Base-by-base conservation (phyloP, 2,888 invertebrate species). In the Phyllotreta striolata region DNA sequence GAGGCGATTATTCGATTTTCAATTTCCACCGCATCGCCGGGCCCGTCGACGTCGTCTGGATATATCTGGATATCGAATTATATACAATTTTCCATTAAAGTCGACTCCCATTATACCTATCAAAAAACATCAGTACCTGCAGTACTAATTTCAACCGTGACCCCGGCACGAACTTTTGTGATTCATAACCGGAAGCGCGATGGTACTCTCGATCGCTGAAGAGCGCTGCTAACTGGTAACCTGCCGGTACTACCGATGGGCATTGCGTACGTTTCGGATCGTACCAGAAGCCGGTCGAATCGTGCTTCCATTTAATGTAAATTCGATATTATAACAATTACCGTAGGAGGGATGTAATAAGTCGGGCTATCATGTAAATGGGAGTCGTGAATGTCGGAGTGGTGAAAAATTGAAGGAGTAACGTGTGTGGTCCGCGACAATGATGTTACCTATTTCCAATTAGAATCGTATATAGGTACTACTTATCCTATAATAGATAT, bases 301-400 rank as follows among this genome's bases (percentile, higher is more conserved):
- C 74, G 73, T 73, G 73, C 71, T 47, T 68, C 70, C 70, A 70
- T 73, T 75, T 73, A 74, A 75, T 75, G 74, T 71, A 73, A 74
- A 73, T 74, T 68, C 66, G 55, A 68, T 70, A 70, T 72, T 73
- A 73, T 69, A 74, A 72, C 75, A 73, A 75, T 75, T 75, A 75
- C 73, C 71, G 66, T 62, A 71, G 24, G 61, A 64, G 62, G 56
- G 51, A 62, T 62, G 70, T 72, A 74, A 73, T 74, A 73, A 73
- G 70, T 66, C 63, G 62, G 64, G 71, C 64, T 24, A 68, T 70
- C 67, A 74, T 74, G 74, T 71, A 75, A 74, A 75, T 74, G 70
- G 73, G 64, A 74, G 69, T 74, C 75, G 75, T 75, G 75, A 72
- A 62, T 38, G 24, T 56, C 41, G 13, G 14, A 62, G 55, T 34